Base-by-base conservation (phyloP, 2,113 vertebrate species). In the Brachirus orientalis region DNA sequence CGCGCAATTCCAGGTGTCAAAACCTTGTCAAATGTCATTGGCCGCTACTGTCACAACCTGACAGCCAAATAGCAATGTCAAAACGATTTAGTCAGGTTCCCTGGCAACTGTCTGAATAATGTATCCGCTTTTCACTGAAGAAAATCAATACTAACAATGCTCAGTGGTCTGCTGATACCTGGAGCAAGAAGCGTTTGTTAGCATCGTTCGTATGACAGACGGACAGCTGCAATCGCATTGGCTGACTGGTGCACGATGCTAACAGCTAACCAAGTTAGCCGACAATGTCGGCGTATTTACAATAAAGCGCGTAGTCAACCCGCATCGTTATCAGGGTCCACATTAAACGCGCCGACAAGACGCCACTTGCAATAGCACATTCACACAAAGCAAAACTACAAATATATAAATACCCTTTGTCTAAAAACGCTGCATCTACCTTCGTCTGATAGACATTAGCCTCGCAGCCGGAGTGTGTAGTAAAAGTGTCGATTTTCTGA, bases 401-500 rank as follows among this genome's bases (percentile, higher is more conserved):
- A 38, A 43, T 4, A 11, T 3, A 6, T 6, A 20, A 20, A 0
- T 3, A 12, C n/a, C n/a, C 12, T n/a, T 11, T 40, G 14, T 1
- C 3, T 9, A 10, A 10, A 62, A 64, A 63, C 14, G 22, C 1
- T 44, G 41, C 20, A 48, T 54, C 10, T 86, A 88, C 87, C 87
- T 84, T 86, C 66, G 74, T 59, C 53, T 75, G 46, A 3, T 5
- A 48, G 36, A 22, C 59, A 52, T 75, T 88, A 85, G 74, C 82
- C 22, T 76, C 61, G 61, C 82, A 66, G 76, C 86, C 89, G 88
- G 87, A 89, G 88, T 62, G 69, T 80, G 80, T 70, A 86, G 14
- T 43, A 61, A 19, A n/a, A 2, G 2, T 8, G 91, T 89, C 90
- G 77, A 10, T 2, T 28, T 45, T 2, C 66, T 87, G 72, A 87